Base-by-base conservation (phyloP, 2,797 vertebrate genomes). In the Periparus ater region DNA sequence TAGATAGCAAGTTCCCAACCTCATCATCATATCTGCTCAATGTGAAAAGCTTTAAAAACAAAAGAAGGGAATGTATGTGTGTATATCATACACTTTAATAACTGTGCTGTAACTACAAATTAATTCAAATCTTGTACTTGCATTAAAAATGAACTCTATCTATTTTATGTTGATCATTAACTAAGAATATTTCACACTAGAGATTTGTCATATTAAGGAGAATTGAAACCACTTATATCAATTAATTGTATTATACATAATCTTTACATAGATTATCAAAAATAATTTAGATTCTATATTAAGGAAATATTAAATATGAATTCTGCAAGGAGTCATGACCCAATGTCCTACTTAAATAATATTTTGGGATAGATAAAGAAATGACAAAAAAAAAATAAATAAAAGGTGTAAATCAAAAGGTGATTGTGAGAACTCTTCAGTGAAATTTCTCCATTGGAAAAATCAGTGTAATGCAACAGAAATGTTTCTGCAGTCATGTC, bases 91-190 rank as follows among this genome's bases (percentile, higher is more conserved):
- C 93, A 96, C 79, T 97, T 97, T 98, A 98, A 98, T 97, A 98
- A 97, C 97, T 97, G 91, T 58, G 65, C 97, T 96, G 89, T 91
- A 95, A 97, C 97, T 97, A 97, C 97, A 98, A 98, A 98, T 98
- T 98, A 98, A 98, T 98, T 98, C 98, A 98, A 98, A 98, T 98
- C 98, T 98, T 98, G 97, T 98, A 98, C 98, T 98, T 98, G 96
- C 97, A 98, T 98, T 98, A 98, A 98, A 98, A 98, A 98, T 98
- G 98, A 98, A 98, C 98, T 98, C 98, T 98, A 97, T 97, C 97
- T 97, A 97, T 98, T 98, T 98, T 98, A 98, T 98, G 98, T 98
- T 98, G 98, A 98, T 98, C 98, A 98, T 98, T 98, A 98, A 98
- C 97, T 97, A 98, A 97, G 98, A 98, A 98, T 98, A 98, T 98